phyloP scores from a whole-genome alignment of 2,888 invertebrate genomes.

The Pandemis corylana region DNA sequence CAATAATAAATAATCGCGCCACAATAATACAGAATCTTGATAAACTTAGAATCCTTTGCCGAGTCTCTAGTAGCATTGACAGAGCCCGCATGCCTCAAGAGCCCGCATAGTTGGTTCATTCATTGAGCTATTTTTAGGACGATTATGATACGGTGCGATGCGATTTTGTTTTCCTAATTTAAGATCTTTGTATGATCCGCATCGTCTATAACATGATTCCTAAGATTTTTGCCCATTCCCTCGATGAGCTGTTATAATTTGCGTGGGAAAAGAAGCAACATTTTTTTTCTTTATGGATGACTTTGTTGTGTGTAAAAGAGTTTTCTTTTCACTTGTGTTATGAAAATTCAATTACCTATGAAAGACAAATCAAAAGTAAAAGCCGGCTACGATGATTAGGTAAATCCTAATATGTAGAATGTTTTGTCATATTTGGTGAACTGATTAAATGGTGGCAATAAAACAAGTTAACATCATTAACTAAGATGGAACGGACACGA shows the following conservation, averaged over 20 bases:
- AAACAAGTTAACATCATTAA: conserved; percentile 26
- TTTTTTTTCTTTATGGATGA: no score
- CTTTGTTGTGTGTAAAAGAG: no score
- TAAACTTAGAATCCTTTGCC: conserved; percentile 12
- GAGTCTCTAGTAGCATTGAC: conserved; percentile 6
- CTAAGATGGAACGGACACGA: conserved; percentile 12
- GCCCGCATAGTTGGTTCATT: conserved; percentile 35
- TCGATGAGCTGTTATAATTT: no score
- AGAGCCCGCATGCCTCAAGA: conserved; percentile 20
- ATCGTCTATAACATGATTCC: no score
- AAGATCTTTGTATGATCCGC: no score
- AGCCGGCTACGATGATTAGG: not conserved
- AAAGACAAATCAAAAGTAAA: not conserved
- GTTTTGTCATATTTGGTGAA: conserved; percentile 7
- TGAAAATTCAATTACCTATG: no score
- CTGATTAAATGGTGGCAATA: conserved; percentile 12
- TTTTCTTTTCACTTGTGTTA: no score
- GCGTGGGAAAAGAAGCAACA: no score
- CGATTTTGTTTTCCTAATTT: not conserved
- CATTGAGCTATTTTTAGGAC: conserved; percentile 33
- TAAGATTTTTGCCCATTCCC: no score
- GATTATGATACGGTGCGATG: conserved; percentile 2
- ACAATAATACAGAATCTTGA: conserved; percentile 5
- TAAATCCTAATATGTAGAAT: not conserved
- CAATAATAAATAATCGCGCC: no score